phyloP scores from a whole-genome alignment of 2,888 invertebrate species.

The Chrysopilus asiliformis region DNA sequence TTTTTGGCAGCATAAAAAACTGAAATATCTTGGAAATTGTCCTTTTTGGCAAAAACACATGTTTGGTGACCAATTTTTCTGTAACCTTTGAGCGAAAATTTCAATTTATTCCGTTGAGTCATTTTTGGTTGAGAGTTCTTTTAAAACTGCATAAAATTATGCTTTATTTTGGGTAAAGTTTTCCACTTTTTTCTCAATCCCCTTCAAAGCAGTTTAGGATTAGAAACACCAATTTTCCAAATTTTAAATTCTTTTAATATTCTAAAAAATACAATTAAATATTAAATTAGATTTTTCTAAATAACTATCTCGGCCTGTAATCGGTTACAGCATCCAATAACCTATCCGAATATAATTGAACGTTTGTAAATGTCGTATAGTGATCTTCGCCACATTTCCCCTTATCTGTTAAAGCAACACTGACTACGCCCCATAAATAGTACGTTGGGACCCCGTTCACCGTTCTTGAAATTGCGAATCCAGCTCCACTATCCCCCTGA shows the following conservation, averaged over 20 bases:
- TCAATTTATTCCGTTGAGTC: too few species aligned
- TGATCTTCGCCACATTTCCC: constrained; percentile 3
- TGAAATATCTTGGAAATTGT: too few species aligned
- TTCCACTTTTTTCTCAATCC: too few species aligned
- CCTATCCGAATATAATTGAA: constrained; percentile 13
- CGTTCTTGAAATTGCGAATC: constrained; percentile 13
- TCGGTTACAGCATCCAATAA: constrained; percentile 5
- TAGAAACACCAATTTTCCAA: too few species aligned
- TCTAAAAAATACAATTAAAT: not conserved
- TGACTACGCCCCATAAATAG: constrained; percentile 23
- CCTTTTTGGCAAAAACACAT: too few species aligned
- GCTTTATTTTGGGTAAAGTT: too few species aligned
- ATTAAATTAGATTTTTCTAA: not conserved
- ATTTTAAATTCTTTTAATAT: not conserved
- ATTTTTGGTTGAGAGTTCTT: too few species aligned
- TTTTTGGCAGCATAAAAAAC: too few species aligned
- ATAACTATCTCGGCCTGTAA: constrained; percentile 4
- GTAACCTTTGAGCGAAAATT: constrained; percentile 10
- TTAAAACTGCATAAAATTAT: too few species aligned
- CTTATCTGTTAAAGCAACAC: constrained; percentile 13
- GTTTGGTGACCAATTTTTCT: too few species aligned
- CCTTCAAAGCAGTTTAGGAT: too few species aligned
- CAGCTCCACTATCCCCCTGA: constrained; percentile 18
- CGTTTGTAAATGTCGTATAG: constrained; percentile 15
- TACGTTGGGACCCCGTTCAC: constrained; percentile 8